Percentiles rank a stretch among this genome's conserved stretches.
These are phyloP conservation scores for Gouania willdenowi DNA, from an alignment of 2,797 vertebrate species.

Conservation along the genomic window DNA sequence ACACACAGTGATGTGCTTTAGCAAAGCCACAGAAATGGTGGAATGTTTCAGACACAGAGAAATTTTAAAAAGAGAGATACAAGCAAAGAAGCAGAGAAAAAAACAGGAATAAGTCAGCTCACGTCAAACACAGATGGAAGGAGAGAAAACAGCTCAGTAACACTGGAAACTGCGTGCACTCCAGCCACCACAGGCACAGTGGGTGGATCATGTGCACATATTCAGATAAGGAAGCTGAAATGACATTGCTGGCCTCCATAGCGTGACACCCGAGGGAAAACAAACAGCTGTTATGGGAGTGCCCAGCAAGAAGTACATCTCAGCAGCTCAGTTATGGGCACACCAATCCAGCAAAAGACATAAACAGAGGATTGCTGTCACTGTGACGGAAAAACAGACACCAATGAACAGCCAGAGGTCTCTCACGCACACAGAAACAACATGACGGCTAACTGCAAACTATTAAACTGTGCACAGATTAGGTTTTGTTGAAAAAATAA, in stretches of 20 bases:
- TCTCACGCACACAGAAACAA: not conserved
- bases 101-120: not conserved
- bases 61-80: slow-evolving; percentile 3
- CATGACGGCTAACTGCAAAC: too few species aligned
- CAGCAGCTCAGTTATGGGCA: slow-evolving; percentile 37
- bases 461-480: too few species aligned
- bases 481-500: too few species aligned
- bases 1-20: slow-evolving; percentile 4
- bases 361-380: slow-evolving; percentile 33
- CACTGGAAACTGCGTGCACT: too few species aligned
- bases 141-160: too few species aligned
- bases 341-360: slow-evolving; percentile 19
- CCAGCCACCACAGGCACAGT: slow-evolving; percentile 5
- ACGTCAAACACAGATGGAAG: not conserved
- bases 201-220: slow-evolving; percentile 41
- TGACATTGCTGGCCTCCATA: slow-evolving; percentile 45
- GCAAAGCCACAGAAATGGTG: slow-evolving; percentile 40
- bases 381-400: slow-evolving; percentile 12
- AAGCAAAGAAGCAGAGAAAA: slow-evolving; percentile 1
- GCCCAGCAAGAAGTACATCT: slow-evolving; percentile 36
- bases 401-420: slow-evolving; percentile 5
- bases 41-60: slow-evolving; percentile 9
- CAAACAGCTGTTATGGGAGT: slow-evolving; percentile 67
- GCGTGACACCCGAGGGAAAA: slow-evolving; percentile 61
- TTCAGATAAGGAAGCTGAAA: slow-evolving; percentile 54